A percentile compares a stretch with the other conserved stretches of the same genome.
These are phyloP conservation scores for Siniperca chuatsi DNA, from an alignment of 2,113 vertebrate genomes.

Conservation along the genomic window DNA sequence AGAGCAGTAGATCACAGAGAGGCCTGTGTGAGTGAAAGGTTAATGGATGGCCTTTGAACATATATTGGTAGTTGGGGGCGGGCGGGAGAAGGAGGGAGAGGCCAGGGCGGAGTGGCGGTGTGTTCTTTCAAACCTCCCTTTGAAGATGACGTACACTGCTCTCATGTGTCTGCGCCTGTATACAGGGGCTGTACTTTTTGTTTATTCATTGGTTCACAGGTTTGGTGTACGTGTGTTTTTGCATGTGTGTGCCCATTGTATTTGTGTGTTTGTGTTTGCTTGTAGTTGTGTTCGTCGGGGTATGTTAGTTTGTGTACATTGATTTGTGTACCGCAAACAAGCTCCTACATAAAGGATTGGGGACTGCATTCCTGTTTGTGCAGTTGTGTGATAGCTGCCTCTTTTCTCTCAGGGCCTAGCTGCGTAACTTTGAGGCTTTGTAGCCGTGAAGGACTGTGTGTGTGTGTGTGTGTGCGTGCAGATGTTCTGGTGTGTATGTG, in stretches of 20 bases:
- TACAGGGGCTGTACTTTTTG: slow-evolving; percentile 55
- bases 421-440: slow-evolving; percentile 57
- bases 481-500: slow-evolving; percentile 9
- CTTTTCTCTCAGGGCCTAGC: slow-evolving; percentile 55
- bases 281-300: slow-evolving; percentile 56
- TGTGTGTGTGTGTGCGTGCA: slow-evolving; percentile 22
- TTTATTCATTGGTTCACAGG: slow-evolving; percentile 63
- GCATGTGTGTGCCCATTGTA: slow-evolving; percentile 47
- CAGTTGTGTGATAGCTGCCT: slow-evolving; percentile 59
- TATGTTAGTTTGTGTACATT: slow-evolving; percentile 67
- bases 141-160: slow-evolving; percentile 76
- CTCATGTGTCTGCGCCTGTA: slow-evolving; percentile 56
- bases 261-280: slow-evolving; percentile 65
- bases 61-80: slow-evolving; percentile 76
- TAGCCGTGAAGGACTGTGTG: slow-evolving; percentile 50
- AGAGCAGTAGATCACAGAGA: slow-evolving; percentile 84
- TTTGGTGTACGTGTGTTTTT: slow-evolving; percentile 33
- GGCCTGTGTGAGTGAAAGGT: slow-evolving; percentile 84
- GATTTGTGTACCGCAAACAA: slow-evolving; percentile 75
- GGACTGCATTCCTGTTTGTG: slow-evolving; percentile 68
- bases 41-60: slow-evolving; percentile 88
- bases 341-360: slow-evolving; percentile 55
- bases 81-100: slow-evolving; percentile 61
- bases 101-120: slow-evolving; percentile 49
- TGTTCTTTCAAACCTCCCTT: slow-evolving; percentile 80